Evolutionary conservation across 2,888 invertebrate species (phyloP).

Genomic region (Tenthredo notha): DNA sequence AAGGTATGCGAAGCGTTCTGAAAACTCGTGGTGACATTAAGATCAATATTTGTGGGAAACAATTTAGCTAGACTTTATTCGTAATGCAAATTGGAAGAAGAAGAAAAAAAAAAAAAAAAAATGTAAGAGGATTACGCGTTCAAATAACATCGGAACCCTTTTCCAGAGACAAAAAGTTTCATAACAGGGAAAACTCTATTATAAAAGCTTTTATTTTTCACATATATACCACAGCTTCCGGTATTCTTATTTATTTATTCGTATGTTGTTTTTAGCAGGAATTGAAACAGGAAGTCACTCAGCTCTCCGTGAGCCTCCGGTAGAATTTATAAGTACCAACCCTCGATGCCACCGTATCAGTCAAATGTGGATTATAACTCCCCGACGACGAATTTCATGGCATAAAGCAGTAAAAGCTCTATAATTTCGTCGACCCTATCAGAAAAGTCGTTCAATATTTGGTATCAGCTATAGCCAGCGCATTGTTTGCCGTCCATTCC

Average conservation of each 20-base stretch:
- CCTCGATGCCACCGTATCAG: constrained; percentile 16
- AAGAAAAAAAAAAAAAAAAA: no score
- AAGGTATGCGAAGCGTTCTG: not conserved
- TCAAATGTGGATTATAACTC: constrained; percentile 20
- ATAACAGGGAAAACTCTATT: not conserved
- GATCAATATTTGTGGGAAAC: not conserved
- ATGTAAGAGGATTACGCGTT: not conserved
- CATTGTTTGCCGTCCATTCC: constrained; percentile 10
- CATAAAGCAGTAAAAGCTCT: not conserved
- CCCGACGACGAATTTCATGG: not conserved
- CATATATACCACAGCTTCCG: constrained; percentile 7
- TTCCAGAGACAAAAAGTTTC: not conserved
- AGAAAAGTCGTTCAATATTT: constrained; percentile 22
- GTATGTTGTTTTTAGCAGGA: not conserved
- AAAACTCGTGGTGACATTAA: not conserved
- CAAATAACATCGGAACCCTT: constrained; percentile 16
- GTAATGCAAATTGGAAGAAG: not conserved
- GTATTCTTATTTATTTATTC: not conserved
- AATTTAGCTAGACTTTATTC: not conserved
- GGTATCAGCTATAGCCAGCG: constrained; percentile 22
- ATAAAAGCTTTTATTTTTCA: not conserved
- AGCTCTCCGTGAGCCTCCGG: not conserved
- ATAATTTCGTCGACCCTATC: constrained; percentile 33
- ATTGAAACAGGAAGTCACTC: constrained; percentile 21
- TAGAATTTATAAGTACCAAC: constrained; percentile 27